Evolutionary conservation across 2,113 vertebrate genomes (phyloP).

Genomic region (Platichthys flesus): DNA sequence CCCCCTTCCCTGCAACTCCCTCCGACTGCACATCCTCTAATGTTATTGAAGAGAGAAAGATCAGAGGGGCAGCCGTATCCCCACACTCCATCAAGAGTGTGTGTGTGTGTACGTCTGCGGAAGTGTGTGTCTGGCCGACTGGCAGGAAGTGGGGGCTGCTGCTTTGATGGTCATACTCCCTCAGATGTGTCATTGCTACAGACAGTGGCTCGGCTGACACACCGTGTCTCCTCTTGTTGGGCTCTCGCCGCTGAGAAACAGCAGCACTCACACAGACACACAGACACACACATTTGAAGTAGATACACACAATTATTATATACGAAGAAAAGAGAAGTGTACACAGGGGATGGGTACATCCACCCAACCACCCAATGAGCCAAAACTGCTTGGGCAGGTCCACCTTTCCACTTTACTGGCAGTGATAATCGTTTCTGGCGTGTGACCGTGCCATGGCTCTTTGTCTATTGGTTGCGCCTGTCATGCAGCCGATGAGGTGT

Average conservation of each 20-base stretch:
- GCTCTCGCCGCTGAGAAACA: slow-evolving; percentile 42
- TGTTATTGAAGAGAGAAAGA: slow-evolving; percentile 71
- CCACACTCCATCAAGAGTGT: slow-evolving; percentile 60
- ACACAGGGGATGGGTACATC: slow-evolving; percentile 28
- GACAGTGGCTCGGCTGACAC: slow-evolving; percentile 54
- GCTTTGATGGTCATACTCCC: slow-evolving; percentile 77
- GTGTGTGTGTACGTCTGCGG: no score
- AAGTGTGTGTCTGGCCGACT: slow-evolving; percentile 25
- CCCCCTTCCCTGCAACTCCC: neutral
- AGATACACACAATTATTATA: slow-evolving; percentile 20
- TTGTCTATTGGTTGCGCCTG: slow-evolving; percentile 64
- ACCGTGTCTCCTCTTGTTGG: slow-evolving; percentile 54
- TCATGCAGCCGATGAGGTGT: slow-evolving; percentile 60
- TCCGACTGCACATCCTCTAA: slow-evolving; percentile 50
- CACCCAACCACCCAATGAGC: slow-evolving; percentile 17
- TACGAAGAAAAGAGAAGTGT: slow-evolving; percentile 1
- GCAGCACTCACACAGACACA: slow-evolving; percentile 28
- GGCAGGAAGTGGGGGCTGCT: slow-evolving; percentile 65
- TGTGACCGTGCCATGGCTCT: slow-evolving; percentile 57
- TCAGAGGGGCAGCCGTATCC: slow-evolving; percentile 74
- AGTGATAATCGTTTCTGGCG: slow-evolving; percentile 63
- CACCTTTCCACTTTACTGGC: slow-evolving; percentile 67
- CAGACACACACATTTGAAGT: slow-evolving; percentile 16
- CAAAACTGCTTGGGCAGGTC: slow-evolving; percentile 26
- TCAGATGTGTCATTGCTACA: slow-evolving; percentile 72